Percentiles rank a stretch among this genome's conserved stretches.
These are phyloP conservation scores for Biston betularia DNA, from an alignment of 2,888 invertebrate species.

Conservation along the genomic window DNA sequence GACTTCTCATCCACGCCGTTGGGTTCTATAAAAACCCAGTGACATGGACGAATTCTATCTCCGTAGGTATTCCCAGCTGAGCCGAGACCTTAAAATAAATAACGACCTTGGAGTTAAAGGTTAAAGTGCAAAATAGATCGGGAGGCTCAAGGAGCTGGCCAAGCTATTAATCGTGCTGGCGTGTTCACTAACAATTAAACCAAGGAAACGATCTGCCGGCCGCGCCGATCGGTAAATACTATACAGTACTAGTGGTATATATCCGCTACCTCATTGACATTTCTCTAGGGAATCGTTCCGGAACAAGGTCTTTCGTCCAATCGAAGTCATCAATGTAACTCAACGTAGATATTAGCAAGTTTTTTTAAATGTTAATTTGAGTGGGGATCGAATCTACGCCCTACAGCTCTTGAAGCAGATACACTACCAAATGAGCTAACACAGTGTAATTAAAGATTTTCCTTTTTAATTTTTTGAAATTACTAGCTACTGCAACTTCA, in stretches of 20 bases:
- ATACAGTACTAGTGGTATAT: constrained; percentile 11
- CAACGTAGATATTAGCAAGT: no score
- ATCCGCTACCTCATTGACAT: no score
- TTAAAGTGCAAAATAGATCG: constrained; percentile 31
- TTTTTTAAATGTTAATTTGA: no score
- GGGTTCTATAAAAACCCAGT: constrained; percentile 16
- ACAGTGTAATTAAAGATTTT: no score
- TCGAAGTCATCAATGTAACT: no score
- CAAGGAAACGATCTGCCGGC: constrained; percentile 36
- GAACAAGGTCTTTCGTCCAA: no score
- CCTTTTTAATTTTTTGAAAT: no score
- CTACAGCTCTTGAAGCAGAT: no score
- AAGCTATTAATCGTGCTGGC: constrained; percentile 36
- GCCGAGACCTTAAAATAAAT: constrained; percentile 8
- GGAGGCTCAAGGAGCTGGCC: constrained; percentile 14
- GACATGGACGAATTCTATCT: constrained; percentile 20
- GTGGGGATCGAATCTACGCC: no score
- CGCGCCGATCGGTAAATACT: constrained; percentile 21
- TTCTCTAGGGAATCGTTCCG: no score
- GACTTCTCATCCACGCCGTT: constrained; percentile 8
- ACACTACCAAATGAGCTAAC: no score
- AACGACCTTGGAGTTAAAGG: constrained; percentile 17
- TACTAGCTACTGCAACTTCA: no score
- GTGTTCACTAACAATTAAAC: constrained; percentile 40
- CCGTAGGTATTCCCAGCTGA: constrained; percentile 17